A percentile compares a stretch with the other conserved stretches of the same genome.
Conservation (phyloP, 2,888 invertebrate species). For the Troides aeacus region DNA sequence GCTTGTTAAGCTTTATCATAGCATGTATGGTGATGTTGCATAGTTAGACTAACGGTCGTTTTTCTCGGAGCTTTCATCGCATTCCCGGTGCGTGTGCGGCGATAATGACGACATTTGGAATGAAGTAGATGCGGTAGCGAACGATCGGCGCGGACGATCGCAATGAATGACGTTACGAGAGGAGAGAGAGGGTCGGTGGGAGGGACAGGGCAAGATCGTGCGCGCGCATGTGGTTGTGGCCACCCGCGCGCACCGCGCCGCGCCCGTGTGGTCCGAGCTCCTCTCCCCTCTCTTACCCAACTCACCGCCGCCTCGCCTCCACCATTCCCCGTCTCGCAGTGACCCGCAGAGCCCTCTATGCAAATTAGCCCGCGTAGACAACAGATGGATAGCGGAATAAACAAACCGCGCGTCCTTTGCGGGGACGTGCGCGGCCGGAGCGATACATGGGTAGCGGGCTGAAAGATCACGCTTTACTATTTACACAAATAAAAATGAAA, state of each 20-base stretch:
- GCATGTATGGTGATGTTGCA: conserved; percentile 41
- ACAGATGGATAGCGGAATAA: conserved; percentile 79
- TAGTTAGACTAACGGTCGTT: conserved; percentile 42
- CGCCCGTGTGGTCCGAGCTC: conserved; percentile 78
- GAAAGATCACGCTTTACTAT: neutral
- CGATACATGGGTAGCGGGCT: neutral
- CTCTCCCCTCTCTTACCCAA: conserved; percentile 35
- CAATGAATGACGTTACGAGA: conserved; percentile 74
- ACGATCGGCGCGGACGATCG: conserved; percentile 73
- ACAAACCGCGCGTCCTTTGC: conserved; percentile 76
- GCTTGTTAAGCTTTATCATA: neutral
- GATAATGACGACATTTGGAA: conserved; percentile 77
- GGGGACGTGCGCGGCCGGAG: conserved; percentile 39
- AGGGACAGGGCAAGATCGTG: conserved; percentile 44
- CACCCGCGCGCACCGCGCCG: conserved; percentile 78
- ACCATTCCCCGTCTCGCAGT: conserved; percentile 40
- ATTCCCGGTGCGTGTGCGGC: conserved; percentile 66
- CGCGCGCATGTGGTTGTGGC: conserved; percentile 75
- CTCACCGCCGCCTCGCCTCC: conserved; percentile 37
- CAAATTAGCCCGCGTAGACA: conserved; percentile 79
- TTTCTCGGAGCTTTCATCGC: conserved; percentile 59
- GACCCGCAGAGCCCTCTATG: conserved; percentile 65
- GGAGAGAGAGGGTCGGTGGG: conserved; percentile 36
- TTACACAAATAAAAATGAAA: neutral
- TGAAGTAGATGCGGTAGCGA: conserved; percentile 72